Evolutionary conservation across 2,797 vertebrate genomes (phyloP).

Genomic region (Rachycentron canadum): DNA sequence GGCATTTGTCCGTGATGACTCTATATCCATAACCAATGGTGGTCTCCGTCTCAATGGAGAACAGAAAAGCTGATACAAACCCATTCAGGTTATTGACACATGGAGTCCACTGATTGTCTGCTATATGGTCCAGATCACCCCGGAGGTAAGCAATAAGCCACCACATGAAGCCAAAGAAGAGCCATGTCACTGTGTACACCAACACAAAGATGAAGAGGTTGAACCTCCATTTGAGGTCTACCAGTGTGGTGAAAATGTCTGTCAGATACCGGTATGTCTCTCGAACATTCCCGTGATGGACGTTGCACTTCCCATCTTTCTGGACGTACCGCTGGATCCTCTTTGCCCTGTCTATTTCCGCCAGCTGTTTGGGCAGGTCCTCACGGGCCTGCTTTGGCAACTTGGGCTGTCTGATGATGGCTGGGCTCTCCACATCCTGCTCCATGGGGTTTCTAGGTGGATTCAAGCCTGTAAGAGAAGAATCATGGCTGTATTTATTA

Average conservation of each 20-base stretch:
- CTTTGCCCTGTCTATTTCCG: conserved; percentile 84
- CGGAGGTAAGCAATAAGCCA: conserved; percentile 97
- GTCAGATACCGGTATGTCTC: conserved; percentile 98
- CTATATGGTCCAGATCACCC: conserved; percentile 95
- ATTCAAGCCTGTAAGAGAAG: conserved; percentile 85
- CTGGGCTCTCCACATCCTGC: conserved; percentile 97
- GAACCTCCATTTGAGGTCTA: conserved; percentile 98
- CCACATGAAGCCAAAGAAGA: conserved; percentile 99
- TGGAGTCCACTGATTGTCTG: conserved; percentile 94
- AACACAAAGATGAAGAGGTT: conserved; percentile 98
- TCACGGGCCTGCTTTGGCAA: conserved; percentile 93
- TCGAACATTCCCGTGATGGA: conserved; percentile 96
- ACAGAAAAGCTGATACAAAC: conserved; percentile 98
- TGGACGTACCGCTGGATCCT: conserved; percentile 96
- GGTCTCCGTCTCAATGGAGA: conserved; percentile 99
- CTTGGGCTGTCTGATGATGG: conserved; percentile 90
- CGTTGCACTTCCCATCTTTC: conserved; percentile 98
- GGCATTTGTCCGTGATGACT: conserved; percentile 99
- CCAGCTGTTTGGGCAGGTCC: conserved; percentile 89
- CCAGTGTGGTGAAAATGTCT: conserved; percentile 98
- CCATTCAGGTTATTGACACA: conserved; percentile 98
- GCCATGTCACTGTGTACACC: conserved; percentile 98
- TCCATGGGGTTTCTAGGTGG: conserved; percentile 92
- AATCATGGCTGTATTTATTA: conserved; percentile 20
- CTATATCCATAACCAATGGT: conserved; percentile 98